Conservation (phyloP, 2,113 vertebrate genomes). For the Grus americana region DNA sequence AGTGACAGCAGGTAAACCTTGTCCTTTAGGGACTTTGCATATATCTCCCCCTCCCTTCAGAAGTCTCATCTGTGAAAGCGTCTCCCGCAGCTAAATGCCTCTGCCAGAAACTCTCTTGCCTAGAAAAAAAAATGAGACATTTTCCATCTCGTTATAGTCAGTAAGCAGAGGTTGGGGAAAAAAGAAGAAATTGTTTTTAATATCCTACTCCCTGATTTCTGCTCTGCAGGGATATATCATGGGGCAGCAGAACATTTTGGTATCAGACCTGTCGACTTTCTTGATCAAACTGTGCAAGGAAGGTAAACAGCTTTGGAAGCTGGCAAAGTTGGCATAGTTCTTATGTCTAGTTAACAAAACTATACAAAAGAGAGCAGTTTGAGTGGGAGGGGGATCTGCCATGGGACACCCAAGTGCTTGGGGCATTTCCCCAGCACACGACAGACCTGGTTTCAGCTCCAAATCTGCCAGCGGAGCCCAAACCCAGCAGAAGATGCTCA, state of each 20-base stretch:
- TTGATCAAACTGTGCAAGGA: not conserved
- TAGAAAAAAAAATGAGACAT: not conserved
- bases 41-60: not conserved
- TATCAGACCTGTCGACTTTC: not conserved
- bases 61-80: not conserved
- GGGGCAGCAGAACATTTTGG: not conserved
- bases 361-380: not conserved
- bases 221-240: not conserved
- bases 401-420: not conserved
- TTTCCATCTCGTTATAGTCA: not conserved
- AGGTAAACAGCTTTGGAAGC: not conserved
- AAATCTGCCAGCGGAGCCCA: not conserved
- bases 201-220: not conserved
- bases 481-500: not conserved
- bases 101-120: not conserved
- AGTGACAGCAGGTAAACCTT: not conserved
- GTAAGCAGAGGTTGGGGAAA: not conserved
- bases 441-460: not conserved
- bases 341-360: not conserved
- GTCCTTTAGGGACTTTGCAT: not conserved
- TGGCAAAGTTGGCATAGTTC: not conserved
- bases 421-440: not conserved
- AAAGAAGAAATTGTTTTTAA: not conserved
- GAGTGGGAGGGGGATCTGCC: not conserved
- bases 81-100: not conserved